Conservation (phyloP, 1,140 invertebrate genomes). For the Calosoma granatense region DNA sequence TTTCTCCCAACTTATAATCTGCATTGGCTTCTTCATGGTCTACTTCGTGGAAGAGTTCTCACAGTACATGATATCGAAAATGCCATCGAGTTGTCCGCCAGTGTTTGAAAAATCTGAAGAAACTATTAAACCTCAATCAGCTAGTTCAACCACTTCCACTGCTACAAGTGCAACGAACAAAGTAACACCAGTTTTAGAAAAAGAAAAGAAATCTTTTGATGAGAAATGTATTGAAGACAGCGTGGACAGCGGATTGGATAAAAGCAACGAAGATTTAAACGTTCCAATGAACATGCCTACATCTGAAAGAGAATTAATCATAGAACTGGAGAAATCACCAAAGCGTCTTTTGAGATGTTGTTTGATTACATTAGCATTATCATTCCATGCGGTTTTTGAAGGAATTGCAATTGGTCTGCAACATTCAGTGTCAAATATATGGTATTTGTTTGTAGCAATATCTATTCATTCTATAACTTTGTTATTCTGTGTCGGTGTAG, state of each 20-base stretch:
- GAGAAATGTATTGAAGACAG: not conserved
- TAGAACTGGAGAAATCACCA: slow-evolving; percentile 13
- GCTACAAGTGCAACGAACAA: not conserved
- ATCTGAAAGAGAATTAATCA: slow-evolving; percentile 10
- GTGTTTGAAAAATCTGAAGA: not conserved
- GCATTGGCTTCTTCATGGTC: slow-evolving; percentile 48
- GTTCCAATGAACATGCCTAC: not conserved
- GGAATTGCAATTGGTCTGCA: slow-evolving; percentile 72
- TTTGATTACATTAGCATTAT: slow-evolving; percentile 62
- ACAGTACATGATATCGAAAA: slow-evolving; percentile 25
- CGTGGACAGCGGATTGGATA: not conserved
- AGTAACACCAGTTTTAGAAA: not conserved
- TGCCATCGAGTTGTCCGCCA: not conserved
- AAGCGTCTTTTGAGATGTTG: slow-evolving; percentile 44
- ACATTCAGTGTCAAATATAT: slow-evolving; percentile 44
- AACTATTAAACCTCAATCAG: not conserved
- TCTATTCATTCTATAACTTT: slow-evolving; percentile 68
- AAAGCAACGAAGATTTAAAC: not conserved
- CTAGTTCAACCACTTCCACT: not conserved
- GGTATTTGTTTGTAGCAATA: slow-evolving; percentile 60
- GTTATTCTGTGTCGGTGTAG: slow-evolving; percentile 56
- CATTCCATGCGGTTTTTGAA: slow-evolving; percentile 72
- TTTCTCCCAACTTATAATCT: slow-evolving; percentile 43
- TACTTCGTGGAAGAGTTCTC: slow-evolving; percentile 48
- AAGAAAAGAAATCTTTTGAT: not conserved